A percentile compares a stretch with the other conserved stretches of the same genome.
Conservation (phyloP, 2,797 vertebrate species). For the Neopelma chrysocephalum region DNA sequence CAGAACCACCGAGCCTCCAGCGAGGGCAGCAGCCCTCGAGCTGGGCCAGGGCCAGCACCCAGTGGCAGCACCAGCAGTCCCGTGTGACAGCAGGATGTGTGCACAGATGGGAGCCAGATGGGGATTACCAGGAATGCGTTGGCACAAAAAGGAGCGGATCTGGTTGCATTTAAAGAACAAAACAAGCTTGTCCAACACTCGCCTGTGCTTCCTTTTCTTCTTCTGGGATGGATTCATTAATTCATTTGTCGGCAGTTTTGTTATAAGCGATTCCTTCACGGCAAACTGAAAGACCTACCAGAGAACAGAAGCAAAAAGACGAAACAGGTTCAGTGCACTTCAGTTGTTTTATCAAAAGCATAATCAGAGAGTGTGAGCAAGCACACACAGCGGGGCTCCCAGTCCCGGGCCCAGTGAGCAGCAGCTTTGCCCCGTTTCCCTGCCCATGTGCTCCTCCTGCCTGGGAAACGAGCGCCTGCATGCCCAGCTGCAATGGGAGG, state of each 20-base stretch:
- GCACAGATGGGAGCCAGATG: slow-evolving; percentile 46
- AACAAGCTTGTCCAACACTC: slow-evolving; percentile 56
- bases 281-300: slow-evolving; percentile 95
- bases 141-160: slow-evolving; percentile 19
- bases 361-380: neutral
- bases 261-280: slow-evolving; percentile 91
- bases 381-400: neutral
- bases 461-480: neutral
- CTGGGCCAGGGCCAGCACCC: neutral
- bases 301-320: neutral
- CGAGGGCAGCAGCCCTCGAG: neutral
- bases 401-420: neutral
- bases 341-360: neutral
- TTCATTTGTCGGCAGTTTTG: slow-evolving; percentile 89
- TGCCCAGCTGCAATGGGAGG: neutral
- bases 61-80: neutral
- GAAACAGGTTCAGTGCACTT: neutral
- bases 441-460: neutral
- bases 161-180: slow-evolving; percentile 41
- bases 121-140: slow-evolving; percentile 27
- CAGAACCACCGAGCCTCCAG: neutral
- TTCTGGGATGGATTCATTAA: slow-evolving; percentile 93
- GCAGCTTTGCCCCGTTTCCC: neutral
- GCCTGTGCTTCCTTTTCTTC: slow-evolving; percentile 98
- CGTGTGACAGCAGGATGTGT: neutral